Evolutionary conservation across 2,113 vertebrate species (phyloP).

Genomic region (Phocoena sinus): DNA sequence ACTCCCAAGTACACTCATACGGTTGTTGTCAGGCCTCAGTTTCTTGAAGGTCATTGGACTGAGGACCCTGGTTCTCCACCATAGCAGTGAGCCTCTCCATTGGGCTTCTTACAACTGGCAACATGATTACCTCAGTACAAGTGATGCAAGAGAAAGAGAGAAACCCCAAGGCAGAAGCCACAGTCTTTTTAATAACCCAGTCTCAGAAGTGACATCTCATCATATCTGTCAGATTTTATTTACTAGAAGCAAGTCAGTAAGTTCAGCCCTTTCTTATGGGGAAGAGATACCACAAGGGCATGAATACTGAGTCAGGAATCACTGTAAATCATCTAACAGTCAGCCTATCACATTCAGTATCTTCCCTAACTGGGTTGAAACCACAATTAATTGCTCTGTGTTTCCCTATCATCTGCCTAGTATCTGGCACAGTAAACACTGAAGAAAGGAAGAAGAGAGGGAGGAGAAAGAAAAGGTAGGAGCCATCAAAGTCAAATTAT

Average conservation of each 20-base stretch:
- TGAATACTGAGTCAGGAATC: neutral
- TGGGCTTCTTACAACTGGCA: neutral
- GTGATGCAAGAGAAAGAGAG: neutral
- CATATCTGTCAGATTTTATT: neutral
- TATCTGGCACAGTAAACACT: neutral
- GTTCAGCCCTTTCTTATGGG: neutral
- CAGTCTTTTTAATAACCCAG: neutral
- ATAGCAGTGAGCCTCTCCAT: neutral
- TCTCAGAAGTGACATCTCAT: neutral
- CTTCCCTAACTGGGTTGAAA: neutral
- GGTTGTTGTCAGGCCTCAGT: neutral
- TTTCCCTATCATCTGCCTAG: neutral
- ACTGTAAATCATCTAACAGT: neutral
- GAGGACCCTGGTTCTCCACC: neutral
- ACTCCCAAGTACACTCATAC: neutral
- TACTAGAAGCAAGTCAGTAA: neutral
- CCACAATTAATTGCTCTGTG: neutral
- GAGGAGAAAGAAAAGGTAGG: neutral
- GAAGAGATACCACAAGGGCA: neutral
- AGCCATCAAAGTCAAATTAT: neutral
- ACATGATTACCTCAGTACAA: neutral
- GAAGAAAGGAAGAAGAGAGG: neutral
- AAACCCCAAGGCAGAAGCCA: neutral
- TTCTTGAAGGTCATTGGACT: neutral
- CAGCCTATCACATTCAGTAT: fast-evolving